phyloP scores from a whole-genome alignment of 2,113 vertebrate species.

The Rhombomys opimus region DNA sequence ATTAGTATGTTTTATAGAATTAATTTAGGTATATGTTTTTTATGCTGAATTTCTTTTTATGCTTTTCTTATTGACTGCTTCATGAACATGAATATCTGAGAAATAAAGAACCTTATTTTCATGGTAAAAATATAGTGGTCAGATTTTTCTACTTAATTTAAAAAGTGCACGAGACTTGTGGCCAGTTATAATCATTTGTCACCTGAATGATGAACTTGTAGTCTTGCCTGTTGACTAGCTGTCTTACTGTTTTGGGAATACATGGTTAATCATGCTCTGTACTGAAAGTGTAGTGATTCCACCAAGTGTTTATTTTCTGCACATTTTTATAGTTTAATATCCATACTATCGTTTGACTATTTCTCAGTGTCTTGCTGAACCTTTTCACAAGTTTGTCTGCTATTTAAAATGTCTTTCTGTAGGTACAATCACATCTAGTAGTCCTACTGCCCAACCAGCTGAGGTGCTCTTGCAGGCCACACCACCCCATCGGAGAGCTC shows the following conservation, averaged over 20 bases:
- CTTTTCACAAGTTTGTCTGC: not conserved
- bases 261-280: not conserved
- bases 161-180: constrained; percentile 26
- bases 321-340: not conserved
- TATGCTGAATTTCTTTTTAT: not conserved
- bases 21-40: not conserved
- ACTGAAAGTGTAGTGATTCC: not conserved
- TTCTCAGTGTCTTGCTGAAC: not conserved
- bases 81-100: not conserved
- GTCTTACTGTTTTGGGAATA: constrained; percentile 20
- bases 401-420: constrained; percentile 55
- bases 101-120: constrained; percentile 48
- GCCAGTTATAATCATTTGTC: not conserved
- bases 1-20: not conserved
- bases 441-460: constrained; percentile 98
- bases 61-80: constrained; percentile 10
- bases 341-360: not conserved
- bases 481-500: constrained; percentile 95
- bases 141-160: not conserved
- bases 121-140: not conserved
- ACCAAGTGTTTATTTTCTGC: not conserved
- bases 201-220: not conserved
- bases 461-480: constrained; percentile 98
- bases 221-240: not conserved
- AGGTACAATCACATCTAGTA: constrained; percentile 99